Conservation (phyloP, 2,113 vertebrate species). For the Ailurus styani region DNA sequence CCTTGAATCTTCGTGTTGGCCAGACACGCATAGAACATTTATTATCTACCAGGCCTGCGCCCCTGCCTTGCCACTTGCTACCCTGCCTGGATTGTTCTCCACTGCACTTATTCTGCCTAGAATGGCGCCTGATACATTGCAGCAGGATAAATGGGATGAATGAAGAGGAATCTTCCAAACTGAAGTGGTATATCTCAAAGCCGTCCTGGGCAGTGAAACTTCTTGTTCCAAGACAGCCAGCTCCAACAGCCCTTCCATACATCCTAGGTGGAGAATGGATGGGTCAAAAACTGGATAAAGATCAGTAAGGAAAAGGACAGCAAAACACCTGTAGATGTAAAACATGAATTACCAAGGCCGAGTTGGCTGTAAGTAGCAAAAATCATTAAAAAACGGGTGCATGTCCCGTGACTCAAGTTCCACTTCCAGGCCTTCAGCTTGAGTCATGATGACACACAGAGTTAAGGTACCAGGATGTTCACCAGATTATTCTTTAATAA, state of each 20-base stretch:
- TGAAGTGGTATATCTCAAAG: neutral
- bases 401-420: neutral
- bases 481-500: neutral
- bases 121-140: neutral
- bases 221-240: neutral
- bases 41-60: neutral
- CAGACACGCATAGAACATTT: neutral
- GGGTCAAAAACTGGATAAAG: neutral
- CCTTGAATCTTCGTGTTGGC: neutral
- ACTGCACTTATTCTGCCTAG: neutral
- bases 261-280: neutral
- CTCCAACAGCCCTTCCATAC: neutral
- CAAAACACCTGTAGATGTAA: neutral
- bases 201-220: neutral
- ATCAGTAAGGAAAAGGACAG: neutral
- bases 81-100: neutral
- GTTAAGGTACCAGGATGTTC: neutral
- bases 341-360: neutral
- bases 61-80: neutral
- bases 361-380: neutral
- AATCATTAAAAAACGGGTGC: neutral
- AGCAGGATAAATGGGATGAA: neutral
- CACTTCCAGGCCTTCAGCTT: neutral
- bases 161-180: neutral
- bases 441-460: no score